Conservation (phyloP, 2,797 vertebrate genomes). For the Darevskia mixta region DNA sequence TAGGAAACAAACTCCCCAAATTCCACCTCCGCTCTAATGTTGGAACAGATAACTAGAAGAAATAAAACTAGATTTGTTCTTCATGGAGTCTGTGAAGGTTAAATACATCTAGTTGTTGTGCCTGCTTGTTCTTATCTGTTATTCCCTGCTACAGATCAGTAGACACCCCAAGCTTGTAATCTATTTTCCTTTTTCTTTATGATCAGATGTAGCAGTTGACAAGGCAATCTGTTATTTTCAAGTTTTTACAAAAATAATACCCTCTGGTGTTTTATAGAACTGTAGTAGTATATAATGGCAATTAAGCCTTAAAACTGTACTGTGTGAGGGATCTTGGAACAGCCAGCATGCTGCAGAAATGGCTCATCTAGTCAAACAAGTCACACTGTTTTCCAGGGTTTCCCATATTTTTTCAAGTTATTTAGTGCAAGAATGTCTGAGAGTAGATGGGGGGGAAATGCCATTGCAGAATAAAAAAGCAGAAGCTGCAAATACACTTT, state of each 20-base stretch:
- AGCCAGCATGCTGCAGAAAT: background rate
- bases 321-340: background rate
- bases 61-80: background rate
- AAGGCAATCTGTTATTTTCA: background rate
- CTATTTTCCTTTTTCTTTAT: background rate
- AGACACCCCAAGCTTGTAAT: background rate
- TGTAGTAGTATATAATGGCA: background rate
- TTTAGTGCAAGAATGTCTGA: conserved; percentile 20
- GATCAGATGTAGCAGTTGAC: background rate
- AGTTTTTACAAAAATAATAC: background rate
- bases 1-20: background rate
- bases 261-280: background rate
- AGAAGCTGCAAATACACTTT: background rate
- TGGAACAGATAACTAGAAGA: background rate
- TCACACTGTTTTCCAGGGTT: background rate
- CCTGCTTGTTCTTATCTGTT: background rate
- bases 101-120: background rate
- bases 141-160: background rate
- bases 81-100: background rate
- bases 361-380: background rate
- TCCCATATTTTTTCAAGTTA: conserved; percentile 28
- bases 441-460: background rate
- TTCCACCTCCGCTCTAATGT: background rate
- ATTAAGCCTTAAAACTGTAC: background rate
- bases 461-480: background rate